Conservation (phyloP, 2,888 invertebrate species). For the Lymantria monacha region DNA sequence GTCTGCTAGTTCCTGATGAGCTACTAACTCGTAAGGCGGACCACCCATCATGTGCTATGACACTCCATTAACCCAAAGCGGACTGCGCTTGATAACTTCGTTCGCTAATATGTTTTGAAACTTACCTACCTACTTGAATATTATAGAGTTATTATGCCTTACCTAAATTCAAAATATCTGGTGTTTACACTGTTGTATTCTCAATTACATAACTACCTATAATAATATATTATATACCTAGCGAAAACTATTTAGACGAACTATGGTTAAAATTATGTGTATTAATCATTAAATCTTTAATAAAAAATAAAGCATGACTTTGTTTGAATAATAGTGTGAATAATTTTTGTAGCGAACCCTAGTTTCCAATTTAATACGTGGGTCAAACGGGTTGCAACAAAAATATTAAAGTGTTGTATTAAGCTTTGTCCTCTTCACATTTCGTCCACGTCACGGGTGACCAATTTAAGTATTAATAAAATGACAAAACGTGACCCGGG, state of each 20-base stretch:
- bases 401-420: constrained; percentile 44
- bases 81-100: constrained; percentile 64
- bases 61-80: constrained; percentile 73
- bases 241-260: not conserved
- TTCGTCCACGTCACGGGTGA: constrained; percentile 69
- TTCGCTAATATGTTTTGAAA: constrained; percentile 65
- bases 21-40: constrained; percentile 55
- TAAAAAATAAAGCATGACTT: constrained; percentile 10
- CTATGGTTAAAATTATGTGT: constrained; percentile 15
- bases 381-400: constrained; percentile 29
- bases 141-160: constrained; percentile 21
- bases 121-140: constrained; percentile 7
- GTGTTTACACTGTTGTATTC: constrained; percentile 11
- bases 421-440: constrained; percentile 52
- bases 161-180: too few relatives aligned
- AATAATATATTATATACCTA: too few relatives aligned
- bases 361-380: constrained; percentile 29
- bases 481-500: constrained; percentile 78
- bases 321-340: constrained; percentile 27
- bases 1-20: constrained; percentile 59
- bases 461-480: constrained; percentile 82
- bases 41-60: constrained; percentile 74
- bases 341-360: constrained; percentile 23
- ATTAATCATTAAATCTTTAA: constrained; percentile 9
- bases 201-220: too few relatives aligned